Evolutionary conservation across 2,888 invertebrate species (phyloP).

Genomic region (Tridacna gigas): DNA sequence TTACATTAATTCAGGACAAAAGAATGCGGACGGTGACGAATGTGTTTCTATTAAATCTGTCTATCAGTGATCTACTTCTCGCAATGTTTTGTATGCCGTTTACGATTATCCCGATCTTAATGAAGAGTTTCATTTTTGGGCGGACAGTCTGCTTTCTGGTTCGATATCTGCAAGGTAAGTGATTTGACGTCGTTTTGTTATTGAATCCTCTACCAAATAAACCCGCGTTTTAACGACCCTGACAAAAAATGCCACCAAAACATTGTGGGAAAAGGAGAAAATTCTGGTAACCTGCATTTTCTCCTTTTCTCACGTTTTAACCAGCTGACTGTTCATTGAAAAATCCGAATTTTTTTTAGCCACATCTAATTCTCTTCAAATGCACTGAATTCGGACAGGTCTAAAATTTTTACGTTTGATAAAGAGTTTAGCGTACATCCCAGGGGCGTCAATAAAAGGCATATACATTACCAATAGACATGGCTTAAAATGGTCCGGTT

Average conservation of each 20-base stretch:
- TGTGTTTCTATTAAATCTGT: slow-evolving; percentile 86
- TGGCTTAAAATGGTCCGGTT: too few species aligned
- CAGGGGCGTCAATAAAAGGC: too few species aligned
- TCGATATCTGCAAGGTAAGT: slow-evolving; percentile 90
- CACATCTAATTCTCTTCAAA: too few species aligned
- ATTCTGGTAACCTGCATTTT: background rate
- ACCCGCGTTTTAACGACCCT: background rate
- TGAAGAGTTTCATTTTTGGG: slow-evolving; percentile 90
- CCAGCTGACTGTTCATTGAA: too few species aligned
- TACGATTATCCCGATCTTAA: slow-evolving; percentile 89
- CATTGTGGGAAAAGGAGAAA: background rate
- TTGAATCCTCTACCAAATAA: background rate
- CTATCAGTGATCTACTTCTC: slow-evolving; percentile 90
- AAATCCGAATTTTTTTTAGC: too few species aligned
- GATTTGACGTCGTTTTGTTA: background rate
- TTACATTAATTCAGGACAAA: slow-evolving; percentile 86
- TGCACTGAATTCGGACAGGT: too few species aligned
- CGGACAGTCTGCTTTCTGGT: slow-evolving; percentile 90
- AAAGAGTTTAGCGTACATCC: too few species aligned
- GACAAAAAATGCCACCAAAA: too few species aligned
- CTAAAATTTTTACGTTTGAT: too few species aligned
- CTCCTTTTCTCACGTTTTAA: background rate
- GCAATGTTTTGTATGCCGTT: slow-evolving; percentile 94
- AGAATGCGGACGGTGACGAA: slow-evolving; percentile 87
- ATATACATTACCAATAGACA: too few species aligned